Base-by-base conservation (phyloP, 2,888 invertebrate genomes). In the Sericinus montela region DNA sequence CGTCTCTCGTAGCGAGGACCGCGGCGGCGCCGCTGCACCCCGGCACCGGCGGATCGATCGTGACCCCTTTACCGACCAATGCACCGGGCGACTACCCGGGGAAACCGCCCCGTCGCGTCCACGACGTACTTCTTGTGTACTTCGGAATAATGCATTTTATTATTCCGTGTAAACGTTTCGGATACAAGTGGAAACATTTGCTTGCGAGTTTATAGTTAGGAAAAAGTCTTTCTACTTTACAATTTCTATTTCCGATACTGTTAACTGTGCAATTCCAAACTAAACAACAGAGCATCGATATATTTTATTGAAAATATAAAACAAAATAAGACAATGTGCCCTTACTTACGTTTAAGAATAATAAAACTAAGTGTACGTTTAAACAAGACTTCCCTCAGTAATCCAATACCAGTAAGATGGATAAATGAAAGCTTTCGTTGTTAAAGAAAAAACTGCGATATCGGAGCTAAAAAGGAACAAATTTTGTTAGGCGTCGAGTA, bases 1-100 rank as follows among this genome's bases (percentile, higher is more conserved):
- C 39, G 49, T 45, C 35, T 39, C n/a, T 35, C 29, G 41, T 35
- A 39, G 32, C 7, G 6, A 32, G 11, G 32, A 11, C 11, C 28
- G 29, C 13, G 48, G 34, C 39, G 65, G 65, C 63, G 64, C 59
- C 62, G 54, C 58, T 61, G 62, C 59, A 64, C 59, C 58, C 32
- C 59, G 59, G 75, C 65, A 73, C 60, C 62, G 32, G 40, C 58
- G 64, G 82, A 87, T 87, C 86, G 85, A 86, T 86, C 62, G 59
- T 77, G 86, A 86, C 87, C 87, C 75, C 80, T 76, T 87, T 86
- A 74, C 72, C 76, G 87, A 78, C 72, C 87, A 73, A 80, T 86
- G 87, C 87, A 87, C 87, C 80, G 73, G 72, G 74, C 73, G 65
- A 67, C 72, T 68, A 73, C 76, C 80, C 73, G 78, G 80, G 76